Evolutionary conservation across 2,888 invertebrate species (phyloP).

Genomic region (Anodontia alba): DNA sequence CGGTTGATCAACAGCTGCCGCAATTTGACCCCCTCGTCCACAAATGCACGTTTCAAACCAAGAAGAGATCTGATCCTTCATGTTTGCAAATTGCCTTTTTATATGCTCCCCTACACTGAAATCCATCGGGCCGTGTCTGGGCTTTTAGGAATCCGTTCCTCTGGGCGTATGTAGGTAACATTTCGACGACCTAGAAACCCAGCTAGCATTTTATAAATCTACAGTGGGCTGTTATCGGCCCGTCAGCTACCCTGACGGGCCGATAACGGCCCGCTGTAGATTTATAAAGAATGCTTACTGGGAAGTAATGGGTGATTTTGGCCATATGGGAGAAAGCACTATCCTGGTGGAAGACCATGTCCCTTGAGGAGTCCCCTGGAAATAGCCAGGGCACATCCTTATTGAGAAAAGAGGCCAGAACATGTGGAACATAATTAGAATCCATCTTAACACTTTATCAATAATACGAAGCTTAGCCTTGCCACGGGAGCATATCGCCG

Average conservation of each 20-base stretch:
- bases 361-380: background rate
- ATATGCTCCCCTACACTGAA: background rate
- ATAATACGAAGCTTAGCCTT: background rate
- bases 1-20: background rate
- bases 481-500: background rate
- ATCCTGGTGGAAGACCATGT: constrained; percentile 35
- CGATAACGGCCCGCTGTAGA: too few species aligned
- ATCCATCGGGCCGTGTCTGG: constrained; percentile 18
- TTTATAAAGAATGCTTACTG: too few species aligned
- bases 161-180: constrained; percentile 13
- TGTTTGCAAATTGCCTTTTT: background rate
- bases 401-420: background rate
- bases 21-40: background rate
- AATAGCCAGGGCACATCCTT: background rate
- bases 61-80: background rate
- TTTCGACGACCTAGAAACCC: background rate
- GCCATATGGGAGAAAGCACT: constrained; percentile 25
- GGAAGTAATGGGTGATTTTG: constrained; percentile 18
- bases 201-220: too few species aligned
- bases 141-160: constrained; percentile 33
- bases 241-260: too few species aligned
- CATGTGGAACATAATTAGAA: background rate
- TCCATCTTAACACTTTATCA: background rate
- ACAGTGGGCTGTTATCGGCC: too few species aligned
- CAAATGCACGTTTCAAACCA: background rate